These are phyloP conservation scores for Choloepus hoffmanni DNA, from an alignment of 2,113 vertebrate species.

Conservation along the genomic window DNA sequence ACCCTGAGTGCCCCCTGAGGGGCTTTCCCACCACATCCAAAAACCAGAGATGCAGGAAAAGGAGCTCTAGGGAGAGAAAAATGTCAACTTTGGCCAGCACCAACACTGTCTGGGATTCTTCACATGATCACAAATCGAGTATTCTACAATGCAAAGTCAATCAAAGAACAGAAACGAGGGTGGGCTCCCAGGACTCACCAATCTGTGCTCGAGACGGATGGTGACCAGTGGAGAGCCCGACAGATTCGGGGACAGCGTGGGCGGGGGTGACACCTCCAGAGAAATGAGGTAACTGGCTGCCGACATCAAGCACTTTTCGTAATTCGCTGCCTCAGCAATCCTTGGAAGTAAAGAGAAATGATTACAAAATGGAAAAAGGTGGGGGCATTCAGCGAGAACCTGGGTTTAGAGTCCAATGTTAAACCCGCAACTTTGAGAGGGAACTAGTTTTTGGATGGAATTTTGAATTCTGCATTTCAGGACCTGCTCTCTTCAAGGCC, in stretches of 20 bases:
- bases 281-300: slow-evolving; percentile 93
- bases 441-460: rapidly evolving
- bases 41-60: no score
- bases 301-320: slow-evolving; percentile 89
- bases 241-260: slow-evolving; percentile 90
- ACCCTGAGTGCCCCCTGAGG: rapidly evolving
- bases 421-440: no score
- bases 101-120: rapidly evolving
- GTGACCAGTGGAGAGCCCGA: slow-evolving; percentile 92
- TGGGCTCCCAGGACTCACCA: slow-evolving; percentile 88
- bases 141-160: rapidly evolving
- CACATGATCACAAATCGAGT: rapidly evolving
- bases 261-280: slow-evolving; percentile 92
- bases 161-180: rapidly evolving
- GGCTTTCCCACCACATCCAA: neutral
- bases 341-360: slow-evolving; percentile 78
- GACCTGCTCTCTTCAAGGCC: rapidly evolving
- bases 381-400: rapidly evolving
- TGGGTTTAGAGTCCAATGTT: neutral
- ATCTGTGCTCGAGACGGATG: slow-evolving; percentile 90
- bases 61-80: no score
- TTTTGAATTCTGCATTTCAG: rapidly evolving
- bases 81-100: neutral
- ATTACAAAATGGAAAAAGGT: neutral
- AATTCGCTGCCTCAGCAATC: slow-evolving; percentile 89